Evolutionary conservation across 92 coral and sea anemone genomes (phyloP).

Genomic region (Parazoanthus swiftii): DNA sequence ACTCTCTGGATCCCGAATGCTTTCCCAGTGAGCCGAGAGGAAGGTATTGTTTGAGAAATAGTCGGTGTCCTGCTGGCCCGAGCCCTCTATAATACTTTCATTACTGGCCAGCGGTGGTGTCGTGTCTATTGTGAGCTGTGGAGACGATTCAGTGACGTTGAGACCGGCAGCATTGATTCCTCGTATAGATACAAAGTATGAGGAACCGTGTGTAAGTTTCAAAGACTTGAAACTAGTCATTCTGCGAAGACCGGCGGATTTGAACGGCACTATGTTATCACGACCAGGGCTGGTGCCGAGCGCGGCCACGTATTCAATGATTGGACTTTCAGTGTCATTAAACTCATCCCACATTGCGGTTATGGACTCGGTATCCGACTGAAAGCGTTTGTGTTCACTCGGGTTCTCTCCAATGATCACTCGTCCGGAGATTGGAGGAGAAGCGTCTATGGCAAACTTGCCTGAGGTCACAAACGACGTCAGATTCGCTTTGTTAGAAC

Average conservation of each 20-base stretch:
- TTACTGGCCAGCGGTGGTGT: slow-evolving; percentile 75
- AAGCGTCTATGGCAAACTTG: slow-evolving; percentile 61
- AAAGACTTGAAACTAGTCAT: slow-evolving; percentile 44
- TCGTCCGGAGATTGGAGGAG: slow-evolving; percentile 69
- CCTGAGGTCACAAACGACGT: slow-evolving; percentile 46
- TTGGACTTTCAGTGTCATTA: slow-evolving; percentile 71
- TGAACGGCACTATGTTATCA: slow-evolving; percentile 64
- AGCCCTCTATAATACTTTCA: slow-evolving; percentile 78
- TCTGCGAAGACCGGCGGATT: slow-evolving; percentile 63
- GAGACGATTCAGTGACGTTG: slow-evolving; percentile 44
- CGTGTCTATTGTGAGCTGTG: slow-evolving; percentile 63
- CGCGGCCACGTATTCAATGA: slow-evolving; percentile 61
- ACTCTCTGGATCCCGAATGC: slow-evolving; percentile 78
- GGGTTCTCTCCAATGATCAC: slow-evolving; percentile 58
- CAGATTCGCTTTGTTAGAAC: slow-evolving; percentile 81
- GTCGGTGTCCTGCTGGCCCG: slow-evolving; percentile 60
- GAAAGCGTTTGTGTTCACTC: slow-evolving; percentile 55
- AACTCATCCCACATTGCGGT: slow-evolving; percentile 77
- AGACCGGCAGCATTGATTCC: slow-evolving; percentile 85
- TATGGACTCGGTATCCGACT: slow-evolving; percentile 50
- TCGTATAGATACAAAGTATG: slow-evolving; percentile 72
- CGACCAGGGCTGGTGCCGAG: slow-evolving; percentile 66
- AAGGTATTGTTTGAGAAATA: slow-evolving; percentile 54
- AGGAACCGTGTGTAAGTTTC: slow-evolving; percentile 54
- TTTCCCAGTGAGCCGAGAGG: slow-evolving; percentile 83